These are phyloP conservation scores for Neotragus pygmaeus DNA, from an alignment of 2,113 vertebrate species.

Conservation along the genomic window DNA sequence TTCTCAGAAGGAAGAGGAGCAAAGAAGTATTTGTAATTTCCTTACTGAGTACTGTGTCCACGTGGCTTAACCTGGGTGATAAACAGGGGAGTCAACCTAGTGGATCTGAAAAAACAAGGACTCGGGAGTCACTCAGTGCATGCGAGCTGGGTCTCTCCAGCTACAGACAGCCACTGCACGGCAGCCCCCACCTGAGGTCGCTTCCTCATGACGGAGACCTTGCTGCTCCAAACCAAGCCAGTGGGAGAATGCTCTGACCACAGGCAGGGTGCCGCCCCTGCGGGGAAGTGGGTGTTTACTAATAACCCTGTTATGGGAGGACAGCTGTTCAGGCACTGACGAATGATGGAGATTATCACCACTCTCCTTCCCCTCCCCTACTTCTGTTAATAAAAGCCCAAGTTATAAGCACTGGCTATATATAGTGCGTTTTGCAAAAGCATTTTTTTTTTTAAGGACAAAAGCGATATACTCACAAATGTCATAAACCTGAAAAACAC, in stretches of 20 bases:
- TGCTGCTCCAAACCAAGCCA: neutral
- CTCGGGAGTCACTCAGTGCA: neutral
- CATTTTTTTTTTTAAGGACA: neutral
- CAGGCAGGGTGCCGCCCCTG: neutral
- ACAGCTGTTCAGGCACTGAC: neutral
- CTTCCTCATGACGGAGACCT: neutral
- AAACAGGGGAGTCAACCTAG: neutral
- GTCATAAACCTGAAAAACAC: neutral
- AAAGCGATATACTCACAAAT: slow-evolving; percentile 1
- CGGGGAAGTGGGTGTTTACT: neutral
- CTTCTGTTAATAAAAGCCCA: neutral
- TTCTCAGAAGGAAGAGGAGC: neutral
- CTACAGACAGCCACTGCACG: neutral
- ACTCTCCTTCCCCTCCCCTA: too few species aligned
- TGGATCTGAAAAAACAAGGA: neutral
- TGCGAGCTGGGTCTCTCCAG: neutral
- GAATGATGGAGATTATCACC: too few species aligned
- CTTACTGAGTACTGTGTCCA: neutral
- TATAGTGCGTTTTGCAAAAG: neutral
- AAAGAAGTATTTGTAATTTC: neutral
- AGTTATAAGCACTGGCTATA: neutral
- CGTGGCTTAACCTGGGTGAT: neutral
- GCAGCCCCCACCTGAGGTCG: neutral
- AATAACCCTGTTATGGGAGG: neutral
- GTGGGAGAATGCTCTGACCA: neutral